Evolutionary conservation across 2,113 vertebrate genomes (phyloP), one percentile per base, ranked within the genome.

Genomic region (Dissostichus mawsoni): DNA sequence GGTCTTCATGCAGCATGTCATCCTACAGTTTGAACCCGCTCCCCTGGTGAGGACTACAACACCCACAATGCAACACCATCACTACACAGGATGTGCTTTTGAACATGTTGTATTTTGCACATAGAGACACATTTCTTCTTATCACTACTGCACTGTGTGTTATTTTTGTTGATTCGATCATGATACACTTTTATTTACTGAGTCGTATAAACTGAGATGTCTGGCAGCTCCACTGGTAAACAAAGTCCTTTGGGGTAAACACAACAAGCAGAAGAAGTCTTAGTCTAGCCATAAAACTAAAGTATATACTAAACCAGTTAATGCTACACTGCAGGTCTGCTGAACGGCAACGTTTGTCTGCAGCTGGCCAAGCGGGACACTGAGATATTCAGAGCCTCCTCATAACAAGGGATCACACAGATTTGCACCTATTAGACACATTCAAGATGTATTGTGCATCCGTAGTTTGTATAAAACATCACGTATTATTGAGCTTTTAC

Each of bases 21-120:
- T 97, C 29, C 89, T 97, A 33, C 97, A 98, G 94, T 98, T 97
- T 58, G 96, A 97, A 78, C 95, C 96, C 0, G 95, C 96, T 48
- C 94, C 96, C 8, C 64, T 97, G 96, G 97, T 98, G 89, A 95
- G 94, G 87, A 64, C 33, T 33, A 14, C 33, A 52, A 0, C 45
- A 63, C 17, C 18, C 14, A 16, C 44, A 53, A 74, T 62, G 45
- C 56, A 67, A 8, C 59, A 25, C 11, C 1, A 13, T n/a, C 14
- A 16, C 10, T 36, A 18, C n/a, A n/a, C 36, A 16, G 36, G 7
- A 41, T 41, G 36, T 41, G 36, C 36, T 41, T 41, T 41, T 41
- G 29, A 29, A 29, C 29, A 29, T 29, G 29, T 29, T 4, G 3
- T 29, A 29, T 36, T 16, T 12, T 23, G 36, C 51, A 20, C 16